phyloP scores from a whole-genome alignment of 2,113 vertebrate species.

The Pseudorectes ferrugineus region DNA sequence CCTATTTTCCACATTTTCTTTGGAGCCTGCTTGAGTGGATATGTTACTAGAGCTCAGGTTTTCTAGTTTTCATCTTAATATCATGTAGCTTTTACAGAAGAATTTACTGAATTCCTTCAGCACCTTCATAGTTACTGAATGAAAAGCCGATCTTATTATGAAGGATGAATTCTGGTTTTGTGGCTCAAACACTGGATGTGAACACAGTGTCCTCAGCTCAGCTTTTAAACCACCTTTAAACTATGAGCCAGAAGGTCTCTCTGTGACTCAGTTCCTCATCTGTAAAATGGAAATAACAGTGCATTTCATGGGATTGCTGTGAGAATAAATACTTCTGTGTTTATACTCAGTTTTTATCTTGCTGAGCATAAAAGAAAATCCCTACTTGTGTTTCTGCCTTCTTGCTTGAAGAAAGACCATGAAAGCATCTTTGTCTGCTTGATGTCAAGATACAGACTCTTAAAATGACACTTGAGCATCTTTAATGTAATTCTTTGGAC shows the following conservation, averaged over 20 bases:
- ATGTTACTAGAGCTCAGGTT: neutral
- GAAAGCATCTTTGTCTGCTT: slow-evolving; percentile 48
- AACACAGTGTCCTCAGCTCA: neutral
- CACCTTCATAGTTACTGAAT: neutral
- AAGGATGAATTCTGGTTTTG: slow-evolving; percentile 34
- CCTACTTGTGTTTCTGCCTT: slow-evolving; percentile 37
- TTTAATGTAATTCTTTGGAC: slow-evolving; percentile 60
- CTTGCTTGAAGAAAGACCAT: slow-evolving; percentile 55
- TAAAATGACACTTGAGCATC: slow-evolving; percentile 44
- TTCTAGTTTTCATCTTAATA: slow-evolving; percentile 3
- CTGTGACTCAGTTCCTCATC: slow-evolving; percentile 32
- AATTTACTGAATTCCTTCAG: slow-evolving; percentile 24
- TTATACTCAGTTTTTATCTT: slow-evolving; percentile 35
- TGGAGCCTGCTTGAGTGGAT: neutral
- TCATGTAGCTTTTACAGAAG: neutral
- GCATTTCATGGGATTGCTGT: slow-evolving; percentile 3
- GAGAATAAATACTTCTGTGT: slow-evolving; percentile 35
- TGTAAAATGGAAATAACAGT: slow-evolving; percentile 30
- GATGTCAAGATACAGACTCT: slow-evolving; percentile 29
- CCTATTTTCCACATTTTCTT: neutral
- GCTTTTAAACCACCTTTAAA: slow-evolving; percentile 26
- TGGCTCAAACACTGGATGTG: neutral
- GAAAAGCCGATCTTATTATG: slow-evolving; percentile 3
- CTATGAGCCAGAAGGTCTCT: neutral
- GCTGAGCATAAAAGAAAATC: slow-evolving; percentile 41